Evolutionary conservation across 92 coral and sea anemone species (phyloP).

Genomic region (Actinostola sp.): DNA sequence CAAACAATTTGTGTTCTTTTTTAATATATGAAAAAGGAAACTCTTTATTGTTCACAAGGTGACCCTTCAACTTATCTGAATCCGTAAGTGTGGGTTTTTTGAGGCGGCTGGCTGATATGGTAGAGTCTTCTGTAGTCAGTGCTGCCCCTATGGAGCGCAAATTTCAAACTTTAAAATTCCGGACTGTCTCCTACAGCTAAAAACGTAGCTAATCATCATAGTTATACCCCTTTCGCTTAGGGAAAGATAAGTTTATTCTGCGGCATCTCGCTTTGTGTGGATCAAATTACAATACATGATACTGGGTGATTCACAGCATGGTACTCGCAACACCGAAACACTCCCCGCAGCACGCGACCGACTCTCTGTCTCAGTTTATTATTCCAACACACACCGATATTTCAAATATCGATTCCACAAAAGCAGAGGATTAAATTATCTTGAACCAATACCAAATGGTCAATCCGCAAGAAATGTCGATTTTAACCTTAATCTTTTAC

Average conservation of each 20-base stretch:
- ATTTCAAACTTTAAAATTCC: neutral
- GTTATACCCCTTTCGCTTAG: conserved; percentile 16
- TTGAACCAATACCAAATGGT: neutral
- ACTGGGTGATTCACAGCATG: conserved; percentile 19
- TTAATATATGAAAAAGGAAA: conserved; percentile 22
- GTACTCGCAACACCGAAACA: neutral
- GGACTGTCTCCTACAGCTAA: neutral
- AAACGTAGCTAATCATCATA: conserved; percentile 13
- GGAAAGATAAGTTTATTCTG: conserved; percentile 18
- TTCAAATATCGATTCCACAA: conserved; percentile 14
- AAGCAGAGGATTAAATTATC: conserved; percentile 1
- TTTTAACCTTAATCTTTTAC: conserved; percentile 10
- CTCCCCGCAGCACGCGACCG: conserved; percentile 14
- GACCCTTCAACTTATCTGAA: conserved; percentile 16
- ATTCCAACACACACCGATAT: conserved; percentile 14
- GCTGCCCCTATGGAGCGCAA: neutral
- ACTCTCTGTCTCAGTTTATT: conserved; percentile 9
- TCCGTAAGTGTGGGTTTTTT: neutral
- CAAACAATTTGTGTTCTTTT: conserved; percentile 15
- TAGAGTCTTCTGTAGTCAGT: neutral
- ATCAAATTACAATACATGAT: conserved; percentile 18
- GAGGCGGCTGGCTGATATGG: neutral
- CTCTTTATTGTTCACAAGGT: conserved; percentile 2
- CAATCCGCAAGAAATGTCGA: conserved; percentile 11
- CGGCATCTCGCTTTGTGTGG: conserved; percentile 18